Base-by-base conservation (phyloP, 1,140 invertebrate genomes). In the Hyposmocoma kahamanoa region DNA sequence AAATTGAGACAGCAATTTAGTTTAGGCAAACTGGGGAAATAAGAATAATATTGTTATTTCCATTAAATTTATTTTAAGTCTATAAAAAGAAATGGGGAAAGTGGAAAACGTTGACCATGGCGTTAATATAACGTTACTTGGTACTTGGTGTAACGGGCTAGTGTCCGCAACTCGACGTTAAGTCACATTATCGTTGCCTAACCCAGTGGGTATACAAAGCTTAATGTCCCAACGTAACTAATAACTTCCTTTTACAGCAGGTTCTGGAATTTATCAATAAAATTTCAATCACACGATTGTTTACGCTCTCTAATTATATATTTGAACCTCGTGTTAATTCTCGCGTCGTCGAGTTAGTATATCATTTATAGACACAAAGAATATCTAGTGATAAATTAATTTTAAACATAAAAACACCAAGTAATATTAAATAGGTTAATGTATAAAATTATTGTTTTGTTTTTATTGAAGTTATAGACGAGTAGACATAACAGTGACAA, bases 361-460 rank as follows among this genome's bases (percentile, higher is more conserved):
- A 36, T 17, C 3, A 10, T n/a, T 15, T 17, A 8, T n/a, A 13
- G 15, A 15, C 18, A 36, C 15, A 2, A 2, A 6, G 32, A 1
- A 17, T 42, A 20, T 1, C 3, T 4, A 42, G 39, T 21, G 15
- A 2, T 42, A 42, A 42, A 42, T 20, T 42, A 42, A 24, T 42
- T 20, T 36, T 34, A 36, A 36, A 36, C n/a, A 36, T 17, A 36
- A 17, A 36, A 36, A 36, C 32, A 36, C 32, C 32, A 36, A 36
- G 32, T 36, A 36, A 36, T 36, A 6, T 36, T 36, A 36, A 36
- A 17, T 17, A n/a, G n/a, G 32, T 36, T 36, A 36, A 15, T 36
- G 32, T 36, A 26, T 26, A 26, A 26, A 36, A 36, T 8, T 36
- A 13, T 36, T 36, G 10, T 36, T 36, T 36, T 17, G 32, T 15